Conservation (phyloP, 2,888 invertebrate genomes). For the Epinotia brunnichana region DNA sequence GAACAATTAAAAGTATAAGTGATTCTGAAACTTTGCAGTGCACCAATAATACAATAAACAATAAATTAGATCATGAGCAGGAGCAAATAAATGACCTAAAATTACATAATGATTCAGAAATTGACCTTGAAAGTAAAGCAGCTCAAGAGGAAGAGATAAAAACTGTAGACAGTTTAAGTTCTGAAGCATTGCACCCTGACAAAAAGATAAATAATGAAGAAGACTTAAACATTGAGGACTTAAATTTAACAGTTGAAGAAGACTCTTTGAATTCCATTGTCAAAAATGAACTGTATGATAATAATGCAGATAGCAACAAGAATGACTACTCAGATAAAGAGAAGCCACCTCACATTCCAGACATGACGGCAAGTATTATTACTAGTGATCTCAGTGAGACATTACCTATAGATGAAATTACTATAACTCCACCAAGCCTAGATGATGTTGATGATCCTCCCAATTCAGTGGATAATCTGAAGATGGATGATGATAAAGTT, state of each 20-base stretch:
- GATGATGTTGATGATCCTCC: constrained; percentile 36
- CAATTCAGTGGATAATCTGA: constrained; percentile 46
- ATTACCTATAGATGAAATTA: constrained; percentile 20
- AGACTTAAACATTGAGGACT: constrained; percentile 68
- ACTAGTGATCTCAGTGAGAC: constrained; percentile 19
- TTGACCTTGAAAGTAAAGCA: constrained; percentile 51
- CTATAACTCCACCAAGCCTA: constrained; percentile 14
- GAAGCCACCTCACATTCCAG: constrained; percentile 35
- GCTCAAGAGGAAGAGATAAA: constrained; percentile 51
- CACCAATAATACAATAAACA: not conserved
- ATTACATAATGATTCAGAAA: constrained; percentile 41
- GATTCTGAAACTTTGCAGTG: constrained; percentile 4
- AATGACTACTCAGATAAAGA: constrained; percentile 36
- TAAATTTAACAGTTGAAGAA: constrained; percentile 66
- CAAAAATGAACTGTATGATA: constrained; percentile 31
- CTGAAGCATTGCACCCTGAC: constrained; percentile 1
- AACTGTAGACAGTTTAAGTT: constrained; percentile 5
- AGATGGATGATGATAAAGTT: constrained; percentile 12
- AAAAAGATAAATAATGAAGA: constrained; percentile 47
- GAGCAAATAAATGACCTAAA: constrained; percentile 14
- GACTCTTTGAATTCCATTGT: constrained; percentile 50
- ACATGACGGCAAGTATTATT: constrained; percentile 15
- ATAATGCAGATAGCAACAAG: constrained; percentile 30
- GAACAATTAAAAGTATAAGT: not conserved
- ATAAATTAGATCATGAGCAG: not conserved